phyloP scores from a whole-genome alignment of 2,888 invertebrate species.

The Diloba caeruleocephala region DNA sequence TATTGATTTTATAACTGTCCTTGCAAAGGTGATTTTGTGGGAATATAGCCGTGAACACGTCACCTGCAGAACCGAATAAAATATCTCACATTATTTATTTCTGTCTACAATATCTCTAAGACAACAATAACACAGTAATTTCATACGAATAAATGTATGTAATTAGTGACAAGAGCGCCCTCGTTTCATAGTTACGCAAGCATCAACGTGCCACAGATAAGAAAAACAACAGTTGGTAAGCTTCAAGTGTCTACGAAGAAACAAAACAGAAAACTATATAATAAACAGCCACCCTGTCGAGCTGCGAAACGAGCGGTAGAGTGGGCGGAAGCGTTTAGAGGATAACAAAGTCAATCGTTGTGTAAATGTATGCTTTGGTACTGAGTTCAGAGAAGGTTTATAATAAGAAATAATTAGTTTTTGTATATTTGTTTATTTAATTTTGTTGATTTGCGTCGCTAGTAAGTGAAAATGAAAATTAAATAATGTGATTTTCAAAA shows the following conservation, averaged over 20 bases:
- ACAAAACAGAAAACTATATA: conserved; percentile 46
- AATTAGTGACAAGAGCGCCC: conserved; percentile 27
- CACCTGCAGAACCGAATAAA: no score
- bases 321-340: background rate
- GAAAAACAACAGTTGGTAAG: conserved; percentile 46
- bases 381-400: no score
- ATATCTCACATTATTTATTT: background rate
- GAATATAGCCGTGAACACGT: no score
- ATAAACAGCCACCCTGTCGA: conserved; percentile 33
- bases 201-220: conserved; percentile 15
- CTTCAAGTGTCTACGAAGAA: conserved; percentile 42
- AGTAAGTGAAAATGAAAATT: no score
- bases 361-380: no score
- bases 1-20: no score
- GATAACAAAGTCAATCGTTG: background rate
- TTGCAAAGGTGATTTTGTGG: no score
- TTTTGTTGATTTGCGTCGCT: no score
- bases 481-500: no score
- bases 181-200: conserved; percentile 7
- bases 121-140: background rate
- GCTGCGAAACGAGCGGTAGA: conserved; percentile 6
- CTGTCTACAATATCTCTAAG: background rate
- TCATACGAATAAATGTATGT: conserved; percentile 18
- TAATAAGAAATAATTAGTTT: no score
- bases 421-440: no score